These are phyloP conservation scores for Periparus ater DNA, from an alignment of 2,797 vertebrate genomes.

Conservation along the genomic window DNA sequence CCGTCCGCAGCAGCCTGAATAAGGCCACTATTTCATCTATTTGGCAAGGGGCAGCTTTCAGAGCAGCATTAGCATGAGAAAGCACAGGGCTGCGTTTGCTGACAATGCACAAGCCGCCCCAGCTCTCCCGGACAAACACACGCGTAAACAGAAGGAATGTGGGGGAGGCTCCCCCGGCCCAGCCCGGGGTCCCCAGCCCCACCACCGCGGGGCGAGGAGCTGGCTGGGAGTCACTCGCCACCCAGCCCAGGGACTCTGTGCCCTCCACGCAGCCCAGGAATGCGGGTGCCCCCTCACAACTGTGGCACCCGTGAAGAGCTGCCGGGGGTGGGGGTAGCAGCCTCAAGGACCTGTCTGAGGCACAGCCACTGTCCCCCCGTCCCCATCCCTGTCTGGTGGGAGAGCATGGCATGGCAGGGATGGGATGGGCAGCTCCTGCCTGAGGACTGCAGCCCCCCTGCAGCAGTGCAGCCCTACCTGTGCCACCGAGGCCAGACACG, in stretches of 20 bases:
- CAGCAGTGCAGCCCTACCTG: accelerated
- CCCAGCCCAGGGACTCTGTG: background rate
- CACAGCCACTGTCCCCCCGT: accelerated
- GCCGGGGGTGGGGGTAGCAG: accelerated
- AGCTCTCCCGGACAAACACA: slow-evolving; percentile 94
- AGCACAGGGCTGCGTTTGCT: slow-evolving; percentile 87
- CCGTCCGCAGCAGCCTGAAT: slow-evolving; percentile 85
- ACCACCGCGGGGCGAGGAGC: background rate
- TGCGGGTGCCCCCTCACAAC: background rate
- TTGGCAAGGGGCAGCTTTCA: slow-evolving; percentile 94
- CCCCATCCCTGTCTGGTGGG: background rate
- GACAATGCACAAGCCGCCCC: slow-evolving; percentile 89
- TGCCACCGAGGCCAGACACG: accelerated
- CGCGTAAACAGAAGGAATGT: slow-evolving; percentile 96
- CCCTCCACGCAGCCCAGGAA: background rate
- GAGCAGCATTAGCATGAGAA: slow-evolving; percentile 96
- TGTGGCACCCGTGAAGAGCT: accelerated
- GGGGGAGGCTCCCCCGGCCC: slow-evolving; percentile 41
- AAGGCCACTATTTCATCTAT: slow-evolving; percentile 94
- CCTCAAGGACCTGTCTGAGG: background rate
- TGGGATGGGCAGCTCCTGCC: background rate
- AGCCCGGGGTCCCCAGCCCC: background rate
- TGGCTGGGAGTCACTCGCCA: background rate
- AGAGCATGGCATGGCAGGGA: background rate
- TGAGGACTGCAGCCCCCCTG: background rate